Evolutionary conservation across 2,113 vertebrate species (phyloP), one percentile per base, ranked within the genome.

Genomic region (Ophthalmotilapia sp.): DNA sequence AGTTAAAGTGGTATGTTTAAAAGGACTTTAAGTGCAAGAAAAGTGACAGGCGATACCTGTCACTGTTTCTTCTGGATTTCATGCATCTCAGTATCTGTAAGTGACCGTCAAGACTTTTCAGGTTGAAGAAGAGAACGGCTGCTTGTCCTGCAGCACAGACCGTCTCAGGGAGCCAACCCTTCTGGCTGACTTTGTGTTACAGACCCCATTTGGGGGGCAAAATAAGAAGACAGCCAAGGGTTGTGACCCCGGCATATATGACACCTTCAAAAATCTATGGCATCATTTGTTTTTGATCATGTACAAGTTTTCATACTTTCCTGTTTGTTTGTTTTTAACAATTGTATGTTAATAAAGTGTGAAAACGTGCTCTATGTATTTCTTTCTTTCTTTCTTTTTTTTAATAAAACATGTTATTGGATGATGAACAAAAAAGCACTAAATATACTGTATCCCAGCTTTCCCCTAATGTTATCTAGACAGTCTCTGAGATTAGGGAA

Each of bases 141-240:
- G n/a, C 5, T 36, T 70, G 80, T 87, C 51, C 53, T 47, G 33
- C 55, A 90, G 81, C 60, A 33, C 60, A 73, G 12, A 89, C 29
- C 21, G 62, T 84, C 62, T 87, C 86, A 95, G 96, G 95, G 96
- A 92, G 93, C 95, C 85, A 58, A 91, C 92, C 89, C 93, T 93
- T 88, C 86, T 93, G 95, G 95, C 95, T 97, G 94, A 73, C 96
- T 96, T 96, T 93, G 94, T 96, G 94, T 93, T 90, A 82, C 62
- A 75, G 55, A 89, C 89, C 88, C 85, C 80, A 42, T 31, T 77
- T 38, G 33, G 82, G 38, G 87, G 88, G 87, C 85, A 86, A 92
- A 68, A 85, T 92, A 75, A 86, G 87, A 96, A 96, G 96, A 92
- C 92, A 96, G 95, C 95, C 93, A 58, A 94, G 93, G 95, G 94